A percentile compares a stretch with the other conserved stretches of the same genome.
Conservation (phyloP, 2,113 vertebrate species). For the Peromyscus leucopus region DNA sequence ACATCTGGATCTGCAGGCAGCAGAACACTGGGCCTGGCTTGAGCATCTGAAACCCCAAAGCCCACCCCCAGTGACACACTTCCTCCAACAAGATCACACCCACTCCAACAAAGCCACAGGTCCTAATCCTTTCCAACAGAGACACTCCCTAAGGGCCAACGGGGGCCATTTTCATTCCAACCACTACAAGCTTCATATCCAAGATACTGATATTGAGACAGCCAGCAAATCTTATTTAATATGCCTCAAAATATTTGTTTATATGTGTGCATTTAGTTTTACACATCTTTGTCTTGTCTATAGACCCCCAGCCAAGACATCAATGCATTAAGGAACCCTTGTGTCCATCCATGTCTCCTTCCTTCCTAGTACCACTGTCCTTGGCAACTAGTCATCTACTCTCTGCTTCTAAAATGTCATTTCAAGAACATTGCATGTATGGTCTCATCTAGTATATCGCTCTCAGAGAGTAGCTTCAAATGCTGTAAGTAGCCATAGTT, state of each 20-base stretch:
- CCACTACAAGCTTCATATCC: neutral
- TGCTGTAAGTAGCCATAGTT: neutral
- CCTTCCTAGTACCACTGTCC: too few relatives aligned
- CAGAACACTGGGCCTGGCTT: too few relatives aligned
- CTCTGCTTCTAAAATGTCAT: neutral
- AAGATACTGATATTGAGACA: neutral
- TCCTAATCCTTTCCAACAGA: neutral
- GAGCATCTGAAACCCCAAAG: too few relatives aligned
- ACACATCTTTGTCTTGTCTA: neutral
- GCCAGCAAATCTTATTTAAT: too few relatives aligned
- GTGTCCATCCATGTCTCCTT: neutral
- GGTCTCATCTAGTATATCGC: neutral
- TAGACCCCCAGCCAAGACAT: neutral
- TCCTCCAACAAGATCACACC: neutral
- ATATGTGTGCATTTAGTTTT: neutral
- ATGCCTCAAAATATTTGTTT: neutral
- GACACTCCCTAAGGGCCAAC: neutral
- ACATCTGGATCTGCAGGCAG: neutral
- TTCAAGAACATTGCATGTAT: neutral
- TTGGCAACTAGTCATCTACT: neutral
- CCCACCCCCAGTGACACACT: neutral
- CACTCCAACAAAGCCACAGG: neutral
- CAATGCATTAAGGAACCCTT: neutral
- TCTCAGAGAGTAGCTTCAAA: neutral
- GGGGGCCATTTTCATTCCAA: neutral